Evolutionary conservation across 2,113 vertebrate species (phyloP).

Genomic region (Corythornis madagascariensis): DNA sequence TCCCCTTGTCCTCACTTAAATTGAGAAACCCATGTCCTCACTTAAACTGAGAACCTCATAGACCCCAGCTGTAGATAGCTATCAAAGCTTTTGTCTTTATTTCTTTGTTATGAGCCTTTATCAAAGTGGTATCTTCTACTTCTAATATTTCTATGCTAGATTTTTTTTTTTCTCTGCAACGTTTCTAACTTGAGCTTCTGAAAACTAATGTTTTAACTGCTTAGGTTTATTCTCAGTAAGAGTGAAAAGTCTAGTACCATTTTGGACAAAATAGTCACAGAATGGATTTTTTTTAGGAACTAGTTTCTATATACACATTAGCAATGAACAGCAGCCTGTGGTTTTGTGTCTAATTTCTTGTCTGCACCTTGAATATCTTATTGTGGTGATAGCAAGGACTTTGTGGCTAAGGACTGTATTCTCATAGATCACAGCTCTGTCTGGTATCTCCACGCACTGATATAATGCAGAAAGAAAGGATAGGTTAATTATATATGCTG

Average conservation of each 20-base stretch:
- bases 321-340: background rate
- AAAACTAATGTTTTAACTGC: background rate
- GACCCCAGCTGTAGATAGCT: background rate
- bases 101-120: background rate
- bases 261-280: background rate
- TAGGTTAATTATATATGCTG: background rate
- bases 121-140: background rate
- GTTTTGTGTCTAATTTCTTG: background rate
- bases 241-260: background rate
- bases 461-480: background rate
- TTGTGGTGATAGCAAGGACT: background rate
- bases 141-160: background rate
- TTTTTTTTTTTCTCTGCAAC: background rate
- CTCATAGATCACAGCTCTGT: background rate
- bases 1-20: background rate
- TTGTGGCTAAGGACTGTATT: background rate
- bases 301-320: background rate
- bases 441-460: background rate
- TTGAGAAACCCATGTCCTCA: no score
- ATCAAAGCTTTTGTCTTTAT: background rate
- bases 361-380: background rate
- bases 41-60: background rate
- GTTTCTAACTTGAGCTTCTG: background rate
- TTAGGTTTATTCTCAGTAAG: background rate
- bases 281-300: background rate